Percentiles rank a stretch among this genome's conserved stretches.
Evolutionary conservation across 2,113 vertebrate genomes (phyloP).

Genomic region (Aptenodytes patagonicus): DNA sequence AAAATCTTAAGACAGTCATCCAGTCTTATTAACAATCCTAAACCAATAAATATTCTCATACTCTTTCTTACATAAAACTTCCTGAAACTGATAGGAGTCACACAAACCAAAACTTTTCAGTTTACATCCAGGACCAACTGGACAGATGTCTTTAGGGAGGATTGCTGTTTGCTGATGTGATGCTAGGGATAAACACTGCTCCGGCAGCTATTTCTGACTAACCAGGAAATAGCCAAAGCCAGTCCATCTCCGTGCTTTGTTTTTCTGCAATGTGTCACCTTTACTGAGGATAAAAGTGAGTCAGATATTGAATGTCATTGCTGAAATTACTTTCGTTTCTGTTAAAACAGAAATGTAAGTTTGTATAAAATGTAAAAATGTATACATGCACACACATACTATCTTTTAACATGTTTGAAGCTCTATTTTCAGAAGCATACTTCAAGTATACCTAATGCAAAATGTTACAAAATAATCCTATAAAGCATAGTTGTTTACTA

Average conservation of each 20-base stretch:
- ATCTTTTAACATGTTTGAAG: neutral
- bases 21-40: neutral
- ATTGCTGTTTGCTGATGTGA: neutral
- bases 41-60: neutral
- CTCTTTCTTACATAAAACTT: neutral
- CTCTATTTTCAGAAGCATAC: neutral
- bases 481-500: conserved; percentile 27
- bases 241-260: neutral
- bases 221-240: conserved; percentile 21
- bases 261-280: conserved; percentile 7
- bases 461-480: conserved; percentile 7
- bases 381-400: neutral
- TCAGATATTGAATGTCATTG: conserved; percentile 3
- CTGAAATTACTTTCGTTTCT: conserved; percentile 11
- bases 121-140: neutral
- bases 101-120: neutral
- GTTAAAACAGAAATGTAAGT: neutral
- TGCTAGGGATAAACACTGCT: neutral
- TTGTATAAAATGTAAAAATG: neutral
- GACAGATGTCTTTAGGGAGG: neutral
- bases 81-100: neutral
- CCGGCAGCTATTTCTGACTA: neutral
- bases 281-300: neutral
- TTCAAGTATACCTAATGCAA: neutral
- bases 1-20: neutral